Conservation (phyloP, 2,797 vertebrate species). For the Urosaurus nigricauda region DNA sequence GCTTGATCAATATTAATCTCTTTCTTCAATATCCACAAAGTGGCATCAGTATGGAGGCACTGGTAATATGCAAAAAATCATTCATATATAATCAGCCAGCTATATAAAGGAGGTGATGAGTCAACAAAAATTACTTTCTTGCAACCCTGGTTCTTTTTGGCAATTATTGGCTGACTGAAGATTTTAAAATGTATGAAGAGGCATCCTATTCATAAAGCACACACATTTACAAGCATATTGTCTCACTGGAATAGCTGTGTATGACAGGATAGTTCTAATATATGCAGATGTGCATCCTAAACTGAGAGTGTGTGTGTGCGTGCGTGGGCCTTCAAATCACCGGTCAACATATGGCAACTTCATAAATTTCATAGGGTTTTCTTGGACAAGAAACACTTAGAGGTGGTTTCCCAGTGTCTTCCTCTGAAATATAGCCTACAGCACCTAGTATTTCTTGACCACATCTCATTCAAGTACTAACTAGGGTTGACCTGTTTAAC, state of each 20-base stretch:
- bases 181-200: not conserved
- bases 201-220: not conserved
- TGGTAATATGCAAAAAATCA: not conserved
- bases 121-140: not conserved
- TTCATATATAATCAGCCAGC: not conserved
- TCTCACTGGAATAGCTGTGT: not conserved
- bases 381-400: too few relatives aligned
- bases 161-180: not conserved
- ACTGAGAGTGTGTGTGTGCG: not conserved
- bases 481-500: too few relatives aligned
- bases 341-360: too few relatives aligned
- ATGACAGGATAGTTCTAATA: not conserved
- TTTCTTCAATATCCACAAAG: not conserved
- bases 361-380: too few relatives aligned
- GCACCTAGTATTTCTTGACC: not conserved
- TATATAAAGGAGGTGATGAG: not conserved
- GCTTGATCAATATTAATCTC: constrained; percentile 14
- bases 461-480: too few relatives aligned
- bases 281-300: too few relatives aligned
- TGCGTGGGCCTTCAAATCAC: too few relatives aligned
- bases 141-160: not conserved
- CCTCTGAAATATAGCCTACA: too few relatives aligned
- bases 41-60: not conserved
- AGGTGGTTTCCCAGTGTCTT: too few relatives aligned
- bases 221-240: not conserved